Base-by-base conservation (phyloP, 2,888 invertebrate genomes). In the Ennomos fuscantarius region DNA sequence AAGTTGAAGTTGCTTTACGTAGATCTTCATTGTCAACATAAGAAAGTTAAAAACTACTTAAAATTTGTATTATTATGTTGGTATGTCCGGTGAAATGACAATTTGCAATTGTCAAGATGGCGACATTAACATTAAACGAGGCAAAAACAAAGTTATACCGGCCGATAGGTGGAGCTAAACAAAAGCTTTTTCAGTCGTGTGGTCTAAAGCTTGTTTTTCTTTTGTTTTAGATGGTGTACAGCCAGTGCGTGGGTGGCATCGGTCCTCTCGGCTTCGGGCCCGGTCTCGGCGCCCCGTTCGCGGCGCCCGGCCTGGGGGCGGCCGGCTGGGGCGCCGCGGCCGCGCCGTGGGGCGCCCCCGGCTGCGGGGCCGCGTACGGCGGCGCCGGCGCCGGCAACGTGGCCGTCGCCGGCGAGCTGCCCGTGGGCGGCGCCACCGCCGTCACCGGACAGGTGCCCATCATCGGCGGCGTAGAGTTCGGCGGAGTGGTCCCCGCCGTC, bases 361-460 rank as follows among this genome's bases (percentile, higher is more conserved):
- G 47, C 39, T 35, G 43, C 9, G 48, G 43, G 1, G 33, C 40
- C 8, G 32, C 34, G 9, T 45, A 59, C 24, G 45, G 40, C 33
- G 54, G 55, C 15, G 53, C 53, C 9, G 63, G 52, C 15, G 33
- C 32, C 11, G 52, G 63, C 10, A 62, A 67, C 60, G 49, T 66
- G 32, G 62, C 56, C n/a, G 57, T 62, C 8, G 61, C 55, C n/a
- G 66, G 66, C 0, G 68, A 49, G 40, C 59, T 60, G 13, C 58
- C 62, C 31, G 62, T 60, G 37, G 55, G 48, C 9, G 60, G 55
- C 6, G 33, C 53, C 46, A 56, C 58, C 8, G 53, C 45, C 31
- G 55, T 61, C 42, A 45, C 57, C 9, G 62, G 62, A 12, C 60
- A 58, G 47, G 60, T 64, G 44, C 62, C 66, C 42, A 63, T 62